Evolutionary conservation across 2,888 invertebrate genomes (phyloP).

Genomic region (Epinotia nisella): DNA sequence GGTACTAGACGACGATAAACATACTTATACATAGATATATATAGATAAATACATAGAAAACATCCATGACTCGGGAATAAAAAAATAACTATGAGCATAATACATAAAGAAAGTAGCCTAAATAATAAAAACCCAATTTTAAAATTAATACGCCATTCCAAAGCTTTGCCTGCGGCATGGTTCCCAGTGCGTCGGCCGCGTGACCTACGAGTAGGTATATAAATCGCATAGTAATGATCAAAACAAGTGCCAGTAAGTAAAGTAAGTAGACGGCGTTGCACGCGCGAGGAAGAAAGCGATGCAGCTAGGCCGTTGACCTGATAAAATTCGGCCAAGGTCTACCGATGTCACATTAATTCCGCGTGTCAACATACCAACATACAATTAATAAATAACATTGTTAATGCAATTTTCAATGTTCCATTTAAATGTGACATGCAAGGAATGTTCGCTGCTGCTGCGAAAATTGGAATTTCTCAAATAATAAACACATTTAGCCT

Average conservation of each 20-base stretch:
- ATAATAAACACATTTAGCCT: constrained; percentile 31
- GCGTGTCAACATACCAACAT: constrained; percentile 10
- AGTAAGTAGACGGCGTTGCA: constrained; percentile 59
- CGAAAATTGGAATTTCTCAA: constrained; percentile 48
- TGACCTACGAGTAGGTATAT: neutral
- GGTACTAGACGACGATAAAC: no score
- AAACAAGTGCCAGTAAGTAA: constrained; percentile 5
- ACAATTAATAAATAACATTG: constrained; percentile 4
- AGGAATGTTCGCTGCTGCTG: no score
- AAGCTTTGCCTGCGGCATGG: no score
- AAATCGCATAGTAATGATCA: neutral
- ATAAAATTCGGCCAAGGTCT: constrained; percentile 81
- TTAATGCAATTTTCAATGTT: constrained; percentile 2
- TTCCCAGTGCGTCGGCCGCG: no score
- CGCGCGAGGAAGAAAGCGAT: constrained; percentile 75
- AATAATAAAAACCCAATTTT: no score
- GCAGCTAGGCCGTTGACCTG: constrained; percentile 65
- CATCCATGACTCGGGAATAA: no score
- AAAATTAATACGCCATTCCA: no score
- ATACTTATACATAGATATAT: no score
- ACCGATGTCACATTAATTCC: constrained; percentile 47
- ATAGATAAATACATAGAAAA: no score
- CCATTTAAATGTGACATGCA: constrained; percentile 3
- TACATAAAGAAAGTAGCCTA: no score
- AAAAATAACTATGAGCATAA: no score